Conservation (phyloP, 1,140 invertebrate genomes). For the Trachymyrmex cornetzi region DNA sequence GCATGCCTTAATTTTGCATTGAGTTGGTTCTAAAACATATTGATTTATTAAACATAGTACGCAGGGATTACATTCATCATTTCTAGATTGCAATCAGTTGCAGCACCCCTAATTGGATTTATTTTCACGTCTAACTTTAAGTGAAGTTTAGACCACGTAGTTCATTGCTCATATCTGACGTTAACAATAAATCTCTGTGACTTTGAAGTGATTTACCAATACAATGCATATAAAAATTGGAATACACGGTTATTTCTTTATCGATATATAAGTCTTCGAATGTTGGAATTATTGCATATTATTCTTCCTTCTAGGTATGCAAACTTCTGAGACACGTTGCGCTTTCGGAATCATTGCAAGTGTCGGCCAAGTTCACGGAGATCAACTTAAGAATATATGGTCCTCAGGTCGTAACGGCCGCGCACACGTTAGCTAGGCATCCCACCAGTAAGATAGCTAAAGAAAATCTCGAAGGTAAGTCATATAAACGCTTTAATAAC, state of each 20-base stretch:
- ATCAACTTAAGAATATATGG: slow-evolving; percentile 97
- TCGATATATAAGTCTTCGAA: no score
- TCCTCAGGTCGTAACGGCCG: slow-evolving; percentile 97
- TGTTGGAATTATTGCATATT: not conserved
- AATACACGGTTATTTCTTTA: not conserved
- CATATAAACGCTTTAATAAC: not conserved
- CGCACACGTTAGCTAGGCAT: slow-evolving; percentile 96
- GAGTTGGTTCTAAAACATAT: not conserved
- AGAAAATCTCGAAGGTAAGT: slow-evolving; percentile 96
- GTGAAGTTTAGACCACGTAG: not conserved
- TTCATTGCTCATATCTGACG: not conserved
- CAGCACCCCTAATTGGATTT: slow-evolving; percentile 6
- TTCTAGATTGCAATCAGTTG: slow-evolving; percentile 12
- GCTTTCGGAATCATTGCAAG: slow-evolving; percentile 96
- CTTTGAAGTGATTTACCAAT: not conserved
- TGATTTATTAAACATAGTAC: not conserved
- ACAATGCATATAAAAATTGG: not conserved
- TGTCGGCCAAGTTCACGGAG: slow-evolving; percentile 98
- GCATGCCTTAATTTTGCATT: not conserved
- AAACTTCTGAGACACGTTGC: slow-evolving; percentile 98
- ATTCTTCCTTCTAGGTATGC: slow-evolving; percentile 91
- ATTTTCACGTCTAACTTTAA: slow-evolving; percentile 34
- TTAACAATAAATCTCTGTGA: not conserved
- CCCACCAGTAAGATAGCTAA: slow-evolving; percentile 97
- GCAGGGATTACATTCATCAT: slow-evolving; percentile 17